Conservation (phyloP, 2,797 vertebrate genomes). For the Neomorphus geoffroyi region DNA sequence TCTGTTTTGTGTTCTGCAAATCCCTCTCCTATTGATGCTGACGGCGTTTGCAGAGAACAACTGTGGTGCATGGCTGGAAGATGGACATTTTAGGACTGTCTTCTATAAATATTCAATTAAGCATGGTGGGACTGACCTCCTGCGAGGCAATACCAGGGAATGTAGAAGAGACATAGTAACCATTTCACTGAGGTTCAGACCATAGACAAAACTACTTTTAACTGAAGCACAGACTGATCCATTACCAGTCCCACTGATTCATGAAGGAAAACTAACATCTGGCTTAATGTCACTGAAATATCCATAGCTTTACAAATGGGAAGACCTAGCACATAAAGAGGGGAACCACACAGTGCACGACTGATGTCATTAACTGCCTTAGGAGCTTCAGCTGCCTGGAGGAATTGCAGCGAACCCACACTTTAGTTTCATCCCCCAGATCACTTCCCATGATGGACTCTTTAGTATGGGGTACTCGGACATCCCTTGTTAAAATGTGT, state of each 20-base stretch:
- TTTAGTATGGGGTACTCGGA: fast-evolving
- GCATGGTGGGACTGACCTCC: not conserved
- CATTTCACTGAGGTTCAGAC: not conserved
- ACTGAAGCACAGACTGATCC: not conserved
- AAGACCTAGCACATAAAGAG: not conserved
- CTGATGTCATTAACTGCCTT: not conserved
- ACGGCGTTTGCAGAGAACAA: not conserved
- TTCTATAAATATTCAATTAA: not conserved
- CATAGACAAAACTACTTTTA: not conserved
- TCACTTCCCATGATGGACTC: not conserved
- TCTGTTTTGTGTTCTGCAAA: not conserved
- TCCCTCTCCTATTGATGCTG: fast-evolving
- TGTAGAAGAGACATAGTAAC: not conserved
- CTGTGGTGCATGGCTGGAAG: not conserved
- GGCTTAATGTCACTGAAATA: not conserved
- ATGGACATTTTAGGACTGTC: not conserved
- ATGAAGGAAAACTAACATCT: not conserved
- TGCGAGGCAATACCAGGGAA: not conserved
- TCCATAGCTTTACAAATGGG: not conserved
- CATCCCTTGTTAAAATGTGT: not conserved
- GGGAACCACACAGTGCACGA: not conserved
- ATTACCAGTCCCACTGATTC: not conserved
- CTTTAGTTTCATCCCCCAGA: not conserved
- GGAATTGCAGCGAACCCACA: not conserved
- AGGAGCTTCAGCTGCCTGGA: not conserved